A percentile compares a stretch with the other conserved stretches of the same genome.
Evolutionary conservation across 30 jellyfish, hydroid and myxozoan species (phyloP).

Genomic region (Nemopilema nomurai): DNA sequence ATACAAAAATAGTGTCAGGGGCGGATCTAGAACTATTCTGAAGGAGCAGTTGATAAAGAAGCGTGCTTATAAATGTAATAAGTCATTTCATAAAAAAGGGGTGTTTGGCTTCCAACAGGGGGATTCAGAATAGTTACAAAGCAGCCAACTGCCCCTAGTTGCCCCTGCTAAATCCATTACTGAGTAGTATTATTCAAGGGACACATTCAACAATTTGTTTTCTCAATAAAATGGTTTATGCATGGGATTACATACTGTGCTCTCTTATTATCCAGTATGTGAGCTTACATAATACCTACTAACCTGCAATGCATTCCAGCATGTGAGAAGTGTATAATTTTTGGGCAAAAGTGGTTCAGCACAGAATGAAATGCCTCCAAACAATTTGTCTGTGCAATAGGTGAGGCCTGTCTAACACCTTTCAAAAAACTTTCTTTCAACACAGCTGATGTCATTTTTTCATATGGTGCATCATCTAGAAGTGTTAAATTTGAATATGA

Average conservation of each 20-base stretch:
- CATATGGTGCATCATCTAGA: background rate
- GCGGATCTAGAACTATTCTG: background rate
- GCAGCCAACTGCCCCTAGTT: background rate
- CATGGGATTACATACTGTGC: background rate
- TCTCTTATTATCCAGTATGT: background rate
- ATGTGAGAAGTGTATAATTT: constrained; percentile 11
- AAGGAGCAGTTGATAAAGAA: background rate
- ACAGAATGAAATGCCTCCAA: constrained; percentile 29
- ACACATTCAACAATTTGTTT: background rate
- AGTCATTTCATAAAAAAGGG: background rate
- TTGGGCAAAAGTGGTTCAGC: constrained; percentile 10
- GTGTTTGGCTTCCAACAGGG: background rate
- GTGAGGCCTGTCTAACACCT: constrained; percentile 22
- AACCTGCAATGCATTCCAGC: constrained; percentile 24
- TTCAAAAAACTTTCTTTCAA: constrained; percentile 5
- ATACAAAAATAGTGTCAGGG: background rate
- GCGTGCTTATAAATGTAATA: background rate
- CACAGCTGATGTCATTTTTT: constrained; percentile 3
- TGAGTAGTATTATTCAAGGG: background rate
- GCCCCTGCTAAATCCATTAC: background rate
- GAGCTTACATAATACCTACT: background rate
- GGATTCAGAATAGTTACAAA: background rate
- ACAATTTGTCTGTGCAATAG: constrained; percentile 5
- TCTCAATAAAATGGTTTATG: background rate
- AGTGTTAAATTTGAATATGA: background rate